Percentiles rank a stretch among this genome's conserved stretches.
Evolutionary conservation across 2,113 vertebrate species (phyloP).

Genomic region (Nanorana parkeri): DNA sequence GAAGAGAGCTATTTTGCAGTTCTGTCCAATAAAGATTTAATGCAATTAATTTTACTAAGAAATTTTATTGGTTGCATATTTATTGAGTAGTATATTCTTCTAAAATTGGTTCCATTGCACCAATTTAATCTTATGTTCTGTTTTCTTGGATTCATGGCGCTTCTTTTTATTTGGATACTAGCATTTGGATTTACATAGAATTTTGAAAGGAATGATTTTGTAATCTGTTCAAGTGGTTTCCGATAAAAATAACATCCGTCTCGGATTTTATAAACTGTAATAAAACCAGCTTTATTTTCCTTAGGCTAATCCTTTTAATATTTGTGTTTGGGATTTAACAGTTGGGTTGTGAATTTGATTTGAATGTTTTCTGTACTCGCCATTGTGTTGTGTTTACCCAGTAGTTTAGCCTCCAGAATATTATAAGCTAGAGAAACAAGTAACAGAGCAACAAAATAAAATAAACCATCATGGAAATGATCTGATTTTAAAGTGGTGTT

Average conservation of each 20-base stretch:
- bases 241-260: slow-evolving; percentile 52
- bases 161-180: slow-evolving; percentile 35
- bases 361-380: slow-evolving; percentile 39
- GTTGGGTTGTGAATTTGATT: slow-evolving; percentile 51
- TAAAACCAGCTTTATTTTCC: slow-evolving; percentile 52
- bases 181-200: slow-evolving; percentile 45
- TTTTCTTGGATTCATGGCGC: slow-evolving; percentile 10
- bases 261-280: slow-evolving; percentile 50
- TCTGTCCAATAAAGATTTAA: slow-evolving; percentile 45
- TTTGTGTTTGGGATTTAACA: slow-evolving; percentile 57
- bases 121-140: slow-evolving; percentile 27
- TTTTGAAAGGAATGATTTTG: slow-evolving; percentile 51
- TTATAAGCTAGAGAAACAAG: slow-evolving; percentile 33
- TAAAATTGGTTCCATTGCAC: slow-evolving; percentile 23
- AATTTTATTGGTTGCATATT: slow-evolving; percentile 35
- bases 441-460: slow-evolving; percentile 10
- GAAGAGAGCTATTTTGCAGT: slow-evolving; percentile 14
- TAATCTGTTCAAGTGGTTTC: slow-evolving; percentile 47
- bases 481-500: slow-evolving; percentile 24
- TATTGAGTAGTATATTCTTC: slow-evolving; percentile 33
- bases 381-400: slow-evolving; percentile 50
- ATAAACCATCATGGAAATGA: neutral
- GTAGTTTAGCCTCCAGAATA: slow-evolving; percentile 43
- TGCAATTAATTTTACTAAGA: slow-evolving; percentile 44
- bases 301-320: slow-evolving; percentile 55